Evolutionary conservation across 53 echinoderm and acorn worm species (phyloP), one percentile per base, ranked within the genome.

Genomic region (Mesocentrotus franciscanus): DNA sequence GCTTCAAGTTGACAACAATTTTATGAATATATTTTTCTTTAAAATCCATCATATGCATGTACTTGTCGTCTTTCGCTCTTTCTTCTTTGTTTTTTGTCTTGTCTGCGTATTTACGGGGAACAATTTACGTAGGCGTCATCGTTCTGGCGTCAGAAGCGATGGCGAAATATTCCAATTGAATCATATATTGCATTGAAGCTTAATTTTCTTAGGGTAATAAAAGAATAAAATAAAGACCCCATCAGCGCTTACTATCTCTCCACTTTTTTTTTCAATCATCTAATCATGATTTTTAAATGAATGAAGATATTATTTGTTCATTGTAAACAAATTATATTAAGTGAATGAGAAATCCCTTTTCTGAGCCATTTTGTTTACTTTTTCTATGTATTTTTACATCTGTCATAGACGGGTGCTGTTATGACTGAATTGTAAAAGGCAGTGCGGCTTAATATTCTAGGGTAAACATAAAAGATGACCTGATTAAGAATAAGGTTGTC

Each of bases 381-480:
- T 18, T 26, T 84, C 42, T 84, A 49, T 20, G 4, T 17, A 11
- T 27, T 57, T 58, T 87, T 59, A 9, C 24, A 87, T 26, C 87
- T 58, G 58, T 87, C 87, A 59, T 14, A 87, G 58, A 2, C 26
- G 9, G 56, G 26, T 22, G 13, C n/a, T 35, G 1, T 20, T 22
- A 58, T 87, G 39, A 58, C 15, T 58, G 59, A 87, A 87, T 58
- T 56, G 34, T 58, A 26, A 57, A 87, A 39, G 24, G 58, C 26
- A 42, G 22, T 42, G n/a, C 59, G 87, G 57, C 87, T 87, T 87
- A 12, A 27, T 58, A 27, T 85, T 58, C 17, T 57, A 27, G 87
- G 87, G 87, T 56, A 87, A 58, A 87, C 58, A 87, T 87, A 87
- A 58, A 87, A 57, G 87, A 57, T 87, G 87, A 87, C 87, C 87